Percentiles rank a stretch among this genome's conserved stretches.
These are phyloP conservation scores for Sturnus vulgaris DNA, from an alignment of 2,113 vertebrate genomes.

Conservation along the genomic window DNA sequence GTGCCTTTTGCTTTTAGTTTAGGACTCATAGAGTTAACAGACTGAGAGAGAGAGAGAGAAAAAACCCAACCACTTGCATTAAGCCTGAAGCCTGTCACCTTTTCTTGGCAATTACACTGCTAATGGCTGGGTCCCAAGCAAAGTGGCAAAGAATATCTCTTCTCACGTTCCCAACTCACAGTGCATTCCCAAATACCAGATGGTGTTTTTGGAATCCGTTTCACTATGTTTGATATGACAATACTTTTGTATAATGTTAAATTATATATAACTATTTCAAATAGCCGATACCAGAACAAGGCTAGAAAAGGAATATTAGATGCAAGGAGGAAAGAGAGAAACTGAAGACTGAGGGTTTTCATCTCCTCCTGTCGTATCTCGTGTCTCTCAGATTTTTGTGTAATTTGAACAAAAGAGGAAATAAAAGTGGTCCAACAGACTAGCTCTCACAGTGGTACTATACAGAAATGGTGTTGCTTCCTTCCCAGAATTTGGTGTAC, in stretches of 20 bases:
- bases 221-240: slow-evolving; percentile 88
- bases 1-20: slow-evolving; percentile 55
- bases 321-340: slow-evolving; percentile 69
- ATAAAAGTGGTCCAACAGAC: slow-evolving; percentile 35
- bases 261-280: slow-evolving; percentile 86
- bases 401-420: slow-evolving; percentile 69
- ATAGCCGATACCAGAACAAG: slow-evolving; percentile 74
- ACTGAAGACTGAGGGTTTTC: slow-evolving; percentile 66
- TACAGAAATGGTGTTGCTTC: slow-evolving; percentile 51
- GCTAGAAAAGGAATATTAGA: slow-evolving; percentile 77
- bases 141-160: slow-evolving; percentile 87
- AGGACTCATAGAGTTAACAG: slow-evolving; percentile 79
- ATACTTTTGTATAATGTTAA: slow-evolving; percentile 88
- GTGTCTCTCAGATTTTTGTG: slow-evolving; percentile 69
- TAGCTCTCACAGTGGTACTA: slow-evolving; percentile 23
- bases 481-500: slow-evolving; percentile 61
- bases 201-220: slow-evolving; percentile 95
- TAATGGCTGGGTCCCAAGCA: slow-evolving; percentile 92
- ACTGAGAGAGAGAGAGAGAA: slow-evolving; percentile 20
- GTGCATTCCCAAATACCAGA: slow-evolving; percentile 91
- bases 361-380: slow-evolving; percentile 56
- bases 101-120: slow-evolving; percentile 89
- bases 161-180: slow-evolving; percentile 86
- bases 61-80: slow-evolving; percentile 68
- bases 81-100: slow-evolving; percentile 90